Base-by-base conservation (phyloP, 1,140 invertebrate species). In the Nilaparvata lugens region DNA sequence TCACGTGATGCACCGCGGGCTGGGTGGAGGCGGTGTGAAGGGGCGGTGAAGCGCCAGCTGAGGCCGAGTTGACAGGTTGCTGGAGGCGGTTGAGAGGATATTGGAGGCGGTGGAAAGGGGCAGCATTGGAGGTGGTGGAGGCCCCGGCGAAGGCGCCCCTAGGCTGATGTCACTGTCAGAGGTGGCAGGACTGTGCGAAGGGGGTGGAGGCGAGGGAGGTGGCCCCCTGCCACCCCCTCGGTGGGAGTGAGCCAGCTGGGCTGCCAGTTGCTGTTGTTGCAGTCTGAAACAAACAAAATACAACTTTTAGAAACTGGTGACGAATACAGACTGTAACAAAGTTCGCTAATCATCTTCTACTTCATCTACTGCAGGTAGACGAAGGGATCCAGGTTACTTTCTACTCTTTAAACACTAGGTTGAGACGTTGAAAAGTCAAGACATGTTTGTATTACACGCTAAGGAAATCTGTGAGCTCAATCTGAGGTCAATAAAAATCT, bases 181-280 rank as follows among this genome's bases (percentile, higher is more conserved):
- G 51, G 66, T 68, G 21, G 68, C 67, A 52, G 66, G 35, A 65
- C 60, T 18, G 68, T 60, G 24, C 7, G 31, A 35, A 65, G 63
- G 3, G 62, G 52, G 19, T 66, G 65, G 35, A 65, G 61, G 19
- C 56, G 67, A 16, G 65, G 65, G 9, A 64, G 64, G 19, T 35
- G 40, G 28, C 63, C 64, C 18, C 61, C 61, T 60, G 61, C 56
- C 54, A 21, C 23, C 35, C 35, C 48, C 60, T 52, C 42, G 61
- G 60, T 65, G 64, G 9, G 66, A 67, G 60, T 68, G 68, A 1
- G 65, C 64, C 40, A 71, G 53, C 61, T 71, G 70, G 2, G 69
- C 67, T 31, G 68, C 68, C 19, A 69, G 51, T 31, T 71, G 70
- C 53, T 71, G 70, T 62, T 71, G 69, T 65, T 72, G 70, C 67